Base-by-base conservation (phyloP, 2,888 invertebrate genomes). In the Tachina lurida region DNA sequence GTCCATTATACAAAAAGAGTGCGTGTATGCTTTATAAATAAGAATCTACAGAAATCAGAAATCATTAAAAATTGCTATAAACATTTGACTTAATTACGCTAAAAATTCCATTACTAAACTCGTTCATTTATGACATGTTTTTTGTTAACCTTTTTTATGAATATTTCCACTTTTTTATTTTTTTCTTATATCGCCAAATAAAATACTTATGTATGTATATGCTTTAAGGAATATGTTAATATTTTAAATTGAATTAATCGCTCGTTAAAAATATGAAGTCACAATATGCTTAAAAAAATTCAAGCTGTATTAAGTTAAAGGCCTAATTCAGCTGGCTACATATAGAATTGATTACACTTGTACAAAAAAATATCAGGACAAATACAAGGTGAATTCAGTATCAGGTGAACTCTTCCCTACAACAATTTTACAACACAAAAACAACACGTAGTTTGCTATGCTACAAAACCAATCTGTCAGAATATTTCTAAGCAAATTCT, bases 111-210 rank as follows among this genome's bases (percentile, higher is more conserved):
- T 41, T 60, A 15, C n/a, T 60, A 39, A 39, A 39, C 31, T 39
- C n/a, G 41, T 60, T 60, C 60, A 39, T 41, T 60, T 60, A 60
- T 31, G 60, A 60, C 39, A 41, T 60, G n/a, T 41, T 60, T 60
- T 60, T 60, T 58, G 9, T 31, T 56, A 56, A 31, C 7, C 31
- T n/a, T 60, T 41, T 60, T 60, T 39, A 31, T 31, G 5, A 31
- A 31, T 60, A n/a, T 58, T 15, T 58, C 31, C 31, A 31, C 5
- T 31, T 58, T 58, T 31, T 58, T 58, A n/a, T n/a, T n/a, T n/a
- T n/a, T n/a, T n/a, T n/a, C n/a, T n/a, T n/a, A 39, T 60, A 60
- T 15, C 2, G 3, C 15, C 58, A 31, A 15, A 15, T 15, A 39
- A 58, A n/a, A 58, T 58, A n/a, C 52, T 8, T 52, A 49, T 3